These are phyloP conservation scores for Pentamera pediparva DNA, from an alignment of 53 echinoderm and acorn worm species.

Conservation along the genomic window DNA sequence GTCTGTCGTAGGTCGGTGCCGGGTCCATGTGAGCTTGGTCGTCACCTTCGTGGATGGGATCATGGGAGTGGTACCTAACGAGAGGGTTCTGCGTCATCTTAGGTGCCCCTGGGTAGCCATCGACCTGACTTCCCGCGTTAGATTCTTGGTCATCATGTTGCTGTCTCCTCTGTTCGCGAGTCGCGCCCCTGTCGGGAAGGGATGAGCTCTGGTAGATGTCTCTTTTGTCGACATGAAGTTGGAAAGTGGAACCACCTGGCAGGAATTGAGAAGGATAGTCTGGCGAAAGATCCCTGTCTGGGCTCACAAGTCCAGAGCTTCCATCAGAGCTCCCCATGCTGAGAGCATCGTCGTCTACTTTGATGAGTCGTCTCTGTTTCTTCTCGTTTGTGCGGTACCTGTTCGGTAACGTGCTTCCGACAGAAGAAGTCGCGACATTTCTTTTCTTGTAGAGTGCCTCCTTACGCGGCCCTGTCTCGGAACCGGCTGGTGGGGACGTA, in stretches of 20 bases:
- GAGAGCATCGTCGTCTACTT: slow-evolving; percentile 2
- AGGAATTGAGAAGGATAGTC: no score
- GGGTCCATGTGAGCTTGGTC: background rate
- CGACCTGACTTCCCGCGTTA: background rate
- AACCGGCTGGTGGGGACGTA: background rate
- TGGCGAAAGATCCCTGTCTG: background rate
- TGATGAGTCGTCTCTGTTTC: slow-evolving; percentile 12
- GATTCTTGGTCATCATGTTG: no score
- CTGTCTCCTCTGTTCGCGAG: no score
- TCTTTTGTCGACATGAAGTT: no score
- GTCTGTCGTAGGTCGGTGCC: background rate
- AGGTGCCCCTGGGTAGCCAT: background rate
- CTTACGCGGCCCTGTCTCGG: background rate
- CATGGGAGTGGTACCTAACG: background rate
- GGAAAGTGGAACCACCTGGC: no score
- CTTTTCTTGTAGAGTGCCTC: slow-evolving; percentile 22
- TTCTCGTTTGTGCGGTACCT: slow-evolving; percentile 14
- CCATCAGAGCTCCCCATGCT: slow-evolving; percentile 5
- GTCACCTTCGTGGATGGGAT: background rate
- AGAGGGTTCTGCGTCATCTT: background rate
- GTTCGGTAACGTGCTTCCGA: slow-evolving; percentile 8
- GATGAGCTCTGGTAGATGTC: no score
- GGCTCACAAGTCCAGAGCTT: slow-evolving; percentile 9
- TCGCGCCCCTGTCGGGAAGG: no score
- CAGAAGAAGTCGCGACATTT: background rate